phyloP scores from a whole-genome alignment of 1,140 invertebrate species.

The Copidosoma floridanum region DNA sequence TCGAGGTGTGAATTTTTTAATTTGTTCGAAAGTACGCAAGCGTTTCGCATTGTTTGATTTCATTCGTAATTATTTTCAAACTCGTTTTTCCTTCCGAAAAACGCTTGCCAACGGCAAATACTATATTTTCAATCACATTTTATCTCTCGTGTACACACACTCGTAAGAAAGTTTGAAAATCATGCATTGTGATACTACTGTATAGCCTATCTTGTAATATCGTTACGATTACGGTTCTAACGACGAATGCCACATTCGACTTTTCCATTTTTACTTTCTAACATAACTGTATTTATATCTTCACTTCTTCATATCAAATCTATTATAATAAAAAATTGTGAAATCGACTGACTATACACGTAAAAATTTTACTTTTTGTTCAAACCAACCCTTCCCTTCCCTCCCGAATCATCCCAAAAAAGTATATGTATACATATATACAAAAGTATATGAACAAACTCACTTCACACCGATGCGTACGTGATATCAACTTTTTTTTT shows the following conservation, averaged over 20 bases:
- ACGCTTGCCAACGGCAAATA: slow-evolving; percentile 27
- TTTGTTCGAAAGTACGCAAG: no score
- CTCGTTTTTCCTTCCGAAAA: slow-evolving; percentile 6
- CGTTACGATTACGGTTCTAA: slow-evolving; percentile 43
- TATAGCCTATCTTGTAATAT: slow-evolving; percentile 55
- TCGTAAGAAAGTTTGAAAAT: slow-evolving; percentile 54
- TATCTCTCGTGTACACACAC: slow-evolving; percentile 40
- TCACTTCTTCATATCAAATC: slow-evolving; percentile 55
- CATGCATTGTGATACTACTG: slow-evolving; percentile 59
- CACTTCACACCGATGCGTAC: slow-evolving; percentile 11
- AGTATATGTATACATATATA: no score
- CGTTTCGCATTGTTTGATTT: neutral
- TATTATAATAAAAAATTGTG: slow-evolving; percentile 55
- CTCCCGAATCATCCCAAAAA: no score
- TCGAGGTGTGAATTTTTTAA: no score
- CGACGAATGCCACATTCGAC: slow-evolving; percentile 38
- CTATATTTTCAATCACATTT: slow-evolving; percentile 37
- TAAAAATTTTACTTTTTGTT: no score
- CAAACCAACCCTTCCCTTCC: neutral
- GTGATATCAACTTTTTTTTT: neutral
- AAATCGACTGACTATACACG: slow-evolving; percentile 40
- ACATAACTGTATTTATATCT: slow-evolving; percentile 58
- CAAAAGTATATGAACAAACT: no score
- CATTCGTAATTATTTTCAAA: neutral
- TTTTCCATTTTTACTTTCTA: slow-evolving; percentile 57